Evolutionary conservation across 2,797 vertebrate genomes (phyloP).

Genomic region (Pantherophis vulpinus): DNA sequence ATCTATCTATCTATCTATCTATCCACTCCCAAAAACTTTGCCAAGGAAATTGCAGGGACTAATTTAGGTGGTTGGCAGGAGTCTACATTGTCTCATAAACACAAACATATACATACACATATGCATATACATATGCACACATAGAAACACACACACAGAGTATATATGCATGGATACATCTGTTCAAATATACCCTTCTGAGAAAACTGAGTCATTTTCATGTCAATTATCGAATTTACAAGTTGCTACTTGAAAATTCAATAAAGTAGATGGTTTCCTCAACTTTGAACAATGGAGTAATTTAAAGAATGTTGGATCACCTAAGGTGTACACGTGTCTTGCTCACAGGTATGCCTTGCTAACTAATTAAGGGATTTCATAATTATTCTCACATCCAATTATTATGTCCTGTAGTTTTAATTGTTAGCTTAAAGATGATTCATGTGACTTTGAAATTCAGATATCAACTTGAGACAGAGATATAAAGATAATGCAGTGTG

Average conservation of each 20-base stretch:
- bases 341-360: background rate
- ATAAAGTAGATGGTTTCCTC: background rate
- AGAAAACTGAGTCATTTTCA: background rate
- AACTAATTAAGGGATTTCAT: background rate
- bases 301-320: background rate
- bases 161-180: background rate
- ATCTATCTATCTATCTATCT: no score
- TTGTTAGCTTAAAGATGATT: background rate
- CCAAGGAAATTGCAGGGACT: background rate
- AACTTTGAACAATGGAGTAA: background rate
- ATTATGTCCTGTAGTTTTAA: background rate
- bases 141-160: background rate
- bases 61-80: background rate
- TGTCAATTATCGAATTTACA: background rate
- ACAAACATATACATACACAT: background rate
- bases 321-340: background rate
- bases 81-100: background rate
- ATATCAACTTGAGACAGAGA: background rate
- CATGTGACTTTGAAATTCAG: background rate
- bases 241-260: background rate
- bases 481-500: background rate
- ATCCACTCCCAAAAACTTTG: background rate
- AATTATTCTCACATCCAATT: background rate
- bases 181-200: background rate
- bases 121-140: background rate